phyloP scores from a whole-genome alignment of 2,888 invertebrate genomes.

The Pimpla rufipes region DNA sequence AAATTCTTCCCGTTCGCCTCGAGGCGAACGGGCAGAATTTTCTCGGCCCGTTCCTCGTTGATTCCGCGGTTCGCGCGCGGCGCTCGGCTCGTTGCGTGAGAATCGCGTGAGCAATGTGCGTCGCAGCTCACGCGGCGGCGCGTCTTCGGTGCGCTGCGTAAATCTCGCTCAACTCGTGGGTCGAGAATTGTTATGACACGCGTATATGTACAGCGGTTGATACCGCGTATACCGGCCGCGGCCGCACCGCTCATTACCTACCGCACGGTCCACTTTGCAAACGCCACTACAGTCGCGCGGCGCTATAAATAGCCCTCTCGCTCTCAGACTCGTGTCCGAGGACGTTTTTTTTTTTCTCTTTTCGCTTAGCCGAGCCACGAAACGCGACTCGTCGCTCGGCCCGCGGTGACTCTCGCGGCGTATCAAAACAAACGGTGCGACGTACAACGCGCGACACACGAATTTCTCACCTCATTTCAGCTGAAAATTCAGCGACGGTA shows the following conservation, averaged over 20 bases:
- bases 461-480: too few relatives aligned
- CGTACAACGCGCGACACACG: too few relatives aligned
- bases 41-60: background rate
- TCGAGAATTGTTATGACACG: constrained; percentile 49
- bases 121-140: background rate
- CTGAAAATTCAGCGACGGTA: too few relatives aligned
- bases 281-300: background rate
- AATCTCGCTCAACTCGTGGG: constrained; percentile 38
- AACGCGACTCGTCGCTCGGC: background rate
- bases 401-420: background rate
- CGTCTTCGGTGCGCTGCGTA: constrained; percentile 14
- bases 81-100: constrained; percentile 27
- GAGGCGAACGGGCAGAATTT: background rate
- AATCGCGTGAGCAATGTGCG: constrained; percentile 16
- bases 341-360: background rate
- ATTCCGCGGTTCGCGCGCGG: background rate
- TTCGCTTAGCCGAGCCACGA: background rate
- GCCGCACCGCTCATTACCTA: constrained; percentile 18
- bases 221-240: background rate
- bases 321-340: background rate
- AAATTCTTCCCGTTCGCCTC: too few relatives aligned
- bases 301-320: background rate
- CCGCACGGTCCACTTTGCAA: constrained; percentile 16
- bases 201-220: constrained; percentile 18
- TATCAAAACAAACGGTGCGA: background rate